Conservation (phyloP, 1,140 invertebrate genomes). For the Zaprionus nigranus region DNA sequence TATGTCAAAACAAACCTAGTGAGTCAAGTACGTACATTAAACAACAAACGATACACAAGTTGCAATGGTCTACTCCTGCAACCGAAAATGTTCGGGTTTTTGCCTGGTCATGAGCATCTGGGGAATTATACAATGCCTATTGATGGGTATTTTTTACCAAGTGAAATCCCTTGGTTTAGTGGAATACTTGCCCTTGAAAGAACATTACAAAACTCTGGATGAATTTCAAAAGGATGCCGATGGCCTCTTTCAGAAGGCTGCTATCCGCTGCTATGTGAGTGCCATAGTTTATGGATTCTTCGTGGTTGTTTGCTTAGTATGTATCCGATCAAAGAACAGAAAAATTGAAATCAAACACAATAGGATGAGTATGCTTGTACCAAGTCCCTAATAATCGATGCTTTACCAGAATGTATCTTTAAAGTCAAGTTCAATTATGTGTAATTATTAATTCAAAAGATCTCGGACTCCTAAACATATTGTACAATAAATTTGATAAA, state of each 20-base stretch:
- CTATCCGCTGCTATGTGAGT: slow-evolving; percentile 47
- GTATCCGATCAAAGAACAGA: slow-evolving; percentile 12
- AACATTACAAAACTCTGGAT: neutral
- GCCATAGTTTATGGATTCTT: slow-evolving; percentile 37
- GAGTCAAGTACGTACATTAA: neutral
- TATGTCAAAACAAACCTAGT: neutral
- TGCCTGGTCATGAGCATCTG: slow-evolving; percentile 59
- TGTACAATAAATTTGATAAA: no score
- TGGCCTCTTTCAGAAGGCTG: neutral
- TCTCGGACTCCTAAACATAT: no score
- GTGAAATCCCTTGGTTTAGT: slow-evolving; percentile 31
- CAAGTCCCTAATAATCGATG: no score
- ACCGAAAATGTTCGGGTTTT: slow-evolving; percentile 40
- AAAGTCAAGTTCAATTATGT: neutral
- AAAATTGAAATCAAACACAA: neutral
- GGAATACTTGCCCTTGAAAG: neutral
- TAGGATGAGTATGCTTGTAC: neutral
- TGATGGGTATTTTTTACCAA: slow-evolving; percentile 46
- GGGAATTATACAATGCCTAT: slow-evolving; percentile 52
- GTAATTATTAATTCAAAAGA: neutral
- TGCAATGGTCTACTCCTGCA: slow-evolving; percentile 36
- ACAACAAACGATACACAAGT: neutral
- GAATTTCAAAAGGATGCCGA: slow-evolving; percentile 41
- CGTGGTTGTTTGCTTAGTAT: slow-evolving; percentile 18
- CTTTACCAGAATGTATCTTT: no score